phyloP scores from a whole-genome alignment of 2,113 vertebrate genomes.

The Brachirus orientalis region DNA sequence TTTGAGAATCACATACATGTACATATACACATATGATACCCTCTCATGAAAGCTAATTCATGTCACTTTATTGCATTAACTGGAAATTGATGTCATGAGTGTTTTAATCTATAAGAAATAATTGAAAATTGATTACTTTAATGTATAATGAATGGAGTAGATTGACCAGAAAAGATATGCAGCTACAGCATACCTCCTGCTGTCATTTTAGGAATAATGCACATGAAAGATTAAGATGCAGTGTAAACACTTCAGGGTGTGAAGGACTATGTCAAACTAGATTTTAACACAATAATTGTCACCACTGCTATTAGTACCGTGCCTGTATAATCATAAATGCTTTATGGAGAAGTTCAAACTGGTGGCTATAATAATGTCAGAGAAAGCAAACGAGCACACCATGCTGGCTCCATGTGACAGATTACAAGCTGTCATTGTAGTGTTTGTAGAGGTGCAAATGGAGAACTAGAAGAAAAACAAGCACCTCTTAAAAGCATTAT shows the following conservation, averaged over 20 bases:
- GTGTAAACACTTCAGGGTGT: background rate
- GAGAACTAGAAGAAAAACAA: conserved; percentile 21
- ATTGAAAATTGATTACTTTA: background rate
- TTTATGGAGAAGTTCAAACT: background rate
- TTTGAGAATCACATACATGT: background rate
- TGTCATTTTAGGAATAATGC: background rate
- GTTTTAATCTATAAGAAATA: background rate
- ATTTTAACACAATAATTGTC: background rate
- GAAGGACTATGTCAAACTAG: background rate
- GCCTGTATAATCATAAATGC: background rate
- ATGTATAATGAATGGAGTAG: background rate
- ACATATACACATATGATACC: background rate
- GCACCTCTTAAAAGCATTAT: conserved; percentile 21
- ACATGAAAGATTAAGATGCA: background rate
- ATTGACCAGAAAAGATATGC: background rate
- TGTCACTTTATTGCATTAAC: background rate
- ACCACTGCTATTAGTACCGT: background rate
- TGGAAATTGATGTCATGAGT: background rate
- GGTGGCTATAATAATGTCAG: background rate
- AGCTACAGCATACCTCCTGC: background rate
- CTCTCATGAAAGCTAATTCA: background rate
- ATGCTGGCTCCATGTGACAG: background rate
- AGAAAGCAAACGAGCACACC: background rate
- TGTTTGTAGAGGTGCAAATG: conserved; percentile 11
- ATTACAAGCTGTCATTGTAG: conserved; percentile 8